Base-by-base conservation (phyloP, 2,113 vertebrate genomes). In the Trogon melanurus region DNA sequence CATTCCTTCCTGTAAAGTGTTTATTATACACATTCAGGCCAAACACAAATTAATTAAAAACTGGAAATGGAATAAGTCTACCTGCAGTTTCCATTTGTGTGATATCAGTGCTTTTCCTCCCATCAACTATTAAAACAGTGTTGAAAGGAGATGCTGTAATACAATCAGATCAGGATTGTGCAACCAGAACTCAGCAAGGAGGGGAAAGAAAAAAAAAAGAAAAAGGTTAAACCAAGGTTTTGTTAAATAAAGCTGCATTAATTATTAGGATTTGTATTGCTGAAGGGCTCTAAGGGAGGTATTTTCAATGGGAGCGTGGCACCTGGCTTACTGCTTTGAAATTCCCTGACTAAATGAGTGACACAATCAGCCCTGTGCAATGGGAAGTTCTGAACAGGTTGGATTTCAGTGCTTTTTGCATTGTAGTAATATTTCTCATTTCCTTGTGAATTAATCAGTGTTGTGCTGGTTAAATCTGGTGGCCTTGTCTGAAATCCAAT, bases 391-490 rank as follows among this genome's bases (percentile, higher is more conserved):
- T 78, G 36, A 66, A 23, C 15, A 29, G 73, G 50, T n/a, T 69
- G n/a, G 19, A 47, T 61, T 88, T 27, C 73, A 65, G 17, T n/a
- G 10, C 3, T 58, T 89, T 74, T 81, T 79, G 30, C 17, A 18
- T 45, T 47, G 58, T 54, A 76, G 56, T 66, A 62, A 21, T 61
- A 80, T 72, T 87, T 91, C 58, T 89, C 30, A 69, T 96, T 95
- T 91, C 74, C n/a, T 89, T 89, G 56, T 85, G 62, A 96, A 94
- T 92, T 96, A 36, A 34, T 58, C 32, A 26, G 62, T 62, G 54
- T 47, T 90, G 51, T 79, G 14, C 34, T 69, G 61, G 47, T 74
- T 65, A 85, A 69, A 88, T 88, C 74, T 51, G 38, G 54, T 79
- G 71, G 71, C 81, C 85, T 79, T 80, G 58, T 62, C 74, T 91